Conservation (phyloP, 2,113 vertebrate species). For the Chelonoidis abingdonii region DNA sequence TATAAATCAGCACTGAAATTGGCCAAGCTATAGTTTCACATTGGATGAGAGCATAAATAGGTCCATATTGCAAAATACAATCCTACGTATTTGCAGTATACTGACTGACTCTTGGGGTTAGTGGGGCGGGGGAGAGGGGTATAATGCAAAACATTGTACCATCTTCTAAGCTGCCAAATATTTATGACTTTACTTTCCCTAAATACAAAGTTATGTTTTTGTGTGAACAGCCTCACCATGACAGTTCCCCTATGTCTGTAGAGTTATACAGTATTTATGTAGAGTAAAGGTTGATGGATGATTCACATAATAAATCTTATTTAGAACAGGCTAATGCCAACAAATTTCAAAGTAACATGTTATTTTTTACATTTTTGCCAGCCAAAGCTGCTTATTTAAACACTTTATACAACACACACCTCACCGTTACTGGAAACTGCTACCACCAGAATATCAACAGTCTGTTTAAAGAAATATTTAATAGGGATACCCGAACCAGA, state of each 20-base stretch:
- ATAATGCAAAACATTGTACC: fast-evolving
- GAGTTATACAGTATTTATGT: background rate
- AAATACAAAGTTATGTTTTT: background rate
- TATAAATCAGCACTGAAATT: background rate
- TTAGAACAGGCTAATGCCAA: background rate
- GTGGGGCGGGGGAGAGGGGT: background rate
- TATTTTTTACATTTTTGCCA: background rate
- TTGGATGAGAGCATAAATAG: background rate
- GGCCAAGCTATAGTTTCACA: background rate
- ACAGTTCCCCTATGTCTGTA: background rate
- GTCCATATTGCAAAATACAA: background rate
- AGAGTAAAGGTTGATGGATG: background rate
- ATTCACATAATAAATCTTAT: background rate
- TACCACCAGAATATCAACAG: background rate
- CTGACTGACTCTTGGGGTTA: background rate
- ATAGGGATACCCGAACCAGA: background rate
- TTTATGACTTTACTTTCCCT: background rate
- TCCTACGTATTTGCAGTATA: background rate
- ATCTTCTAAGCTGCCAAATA: background rate
- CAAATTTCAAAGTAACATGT: background rate
- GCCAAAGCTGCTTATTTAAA: background rate
- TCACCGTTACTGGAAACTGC: background rate
- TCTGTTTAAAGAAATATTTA: background rate
- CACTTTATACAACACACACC: background rate
- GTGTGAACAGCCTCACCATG: background rate